Evolutionary conservation across 2,797 vertebrate species (phyloP).

Genomic region (Phylloscopus collybita): DNA sequence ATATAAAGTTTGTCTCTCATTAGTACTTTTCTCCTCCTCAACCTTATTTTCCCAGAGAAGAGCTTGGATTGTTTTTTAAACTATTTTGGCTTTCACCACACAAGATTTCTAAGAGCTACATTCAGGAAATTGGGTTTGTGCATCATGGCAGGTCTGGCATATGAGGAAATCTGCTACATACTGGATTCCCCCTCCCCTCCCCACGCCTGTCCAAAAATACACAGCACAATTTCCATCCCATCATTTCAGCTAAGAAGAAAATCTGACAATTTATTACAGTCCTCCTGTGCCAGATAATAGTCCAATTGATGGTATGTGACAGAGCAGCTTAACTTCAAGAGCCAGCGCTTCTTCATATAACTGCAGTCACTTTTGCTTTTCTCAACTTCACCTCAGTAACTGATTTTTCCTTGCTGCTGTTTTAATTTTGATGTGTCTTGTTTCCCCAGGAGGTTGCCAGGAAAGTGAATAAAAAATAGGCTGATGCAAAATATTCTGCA

Average conservation of each 20-base stretch:
- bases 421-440: conserved; percentile 70
- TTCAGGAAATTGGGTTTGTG: conserved; percentile 17
- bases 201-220: conserved; percentile 43
- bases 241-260: conserved; percentile 76
- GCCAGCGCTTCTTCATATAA: conserved; percentile 54
- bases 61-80: background rate
- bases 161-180: conserved; percentile 33
- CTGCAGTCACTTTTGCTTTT: conserved; percentile 75
- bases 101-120: background rate
- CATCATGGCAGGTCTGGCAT: conserved; percentile 37
- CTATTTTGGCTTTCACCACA: background rate
- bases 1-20: background rate
- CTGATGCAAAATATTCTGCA: background rate
- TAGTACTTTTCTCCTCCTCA: background rate
- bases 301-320: conserved; percentile 76
- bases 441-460: conserved; percentile 54
- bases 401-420: conserved; percentile 30
- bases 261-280: conserved; percentile 80
- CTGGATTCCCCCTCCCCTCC: background rate
- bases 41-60: conserved; percentile 1
- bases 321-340: conserved; percentile 78
- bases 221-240: conserved; percentile 72
- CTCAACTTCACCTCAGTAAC: conserved; percentile 64
- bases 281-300: conserved; percentile 76
- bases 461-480: conserved; percentile 64